These are phyloP conservation scores for Leptarthrus brevirostris DNA, from an alignment of 2,888 invertebrate species.

Conservation along the genomic window DNA sequence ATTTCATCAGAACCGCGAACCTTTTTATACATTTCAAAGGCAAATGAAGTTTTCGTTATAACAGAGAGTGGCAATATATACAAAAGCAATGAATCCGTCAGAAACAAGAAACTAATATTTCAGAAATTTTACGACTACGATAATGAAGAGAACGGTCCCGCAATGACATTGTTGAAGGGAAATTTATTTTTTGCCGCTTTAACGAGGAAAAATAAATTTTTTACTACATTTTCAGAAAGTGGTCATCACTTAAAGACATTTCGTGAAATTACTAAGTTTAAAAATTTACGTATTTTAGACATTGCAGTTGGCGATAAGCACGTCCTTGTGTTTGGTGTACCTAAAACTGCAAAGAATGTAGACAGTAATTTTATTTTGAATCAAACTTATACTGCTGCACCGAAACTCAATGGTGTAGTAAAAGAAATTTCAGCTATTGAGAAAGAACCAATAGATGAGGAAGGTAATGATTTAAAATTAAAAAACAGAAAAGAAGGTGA, in stretches of 20 bases:
- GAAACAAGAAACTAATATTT: slow-evolving; percentile 64
- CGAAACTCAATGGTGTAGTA: neutral
- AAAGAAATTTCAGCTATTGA: neutral
- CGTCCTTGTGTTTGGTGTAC: slow-evolving; percentile 64
- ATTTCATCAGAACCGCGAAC: slow-evolving; percentile 60
- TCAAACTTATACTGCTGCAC: slow-evolving; percentile 11
- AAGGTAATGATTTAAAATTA: neutral
- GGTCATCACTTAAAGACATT: slow-evolving; percentile 66
- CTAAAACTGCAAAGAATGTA: slow-evolving; percentile 58
- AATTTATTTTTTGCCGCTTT: slow-evolving; percentile 64
- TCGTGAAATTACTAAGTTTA: slow-evolving; percentile 66
- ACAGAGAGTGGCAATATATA: slow-evolving; percentile 64
- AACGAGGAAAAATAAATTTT: slow-evolving; percentile 65
- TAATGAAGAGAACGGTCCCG: slow-evolving; percentile 65
- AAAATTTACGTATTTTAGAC: slow-evolving; percentile 63
- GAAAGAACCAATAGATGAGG: neutral
- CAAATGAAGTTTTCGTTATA: slow-evolving; percentile 65
- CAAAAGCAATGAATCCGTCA: slow-evolving; percentile 63
- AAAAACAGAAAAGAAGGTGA: neutral
- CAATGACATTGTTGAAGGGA: slow-evolving; percentile 64
- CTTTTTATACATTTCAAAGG: slow-evolving; percentile 64
- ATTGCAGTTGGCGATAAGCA: slow-evolving; percentile 65
- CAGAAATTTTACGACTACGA: slow-evolving; percentile 66
- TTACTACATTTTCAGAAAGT: slow-evolving; percentile 66
- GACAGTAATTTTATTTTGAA: neutral